Conservation (phyloP, 2,888 invertebrate species). For the Machimus atricapillus region DNA sequence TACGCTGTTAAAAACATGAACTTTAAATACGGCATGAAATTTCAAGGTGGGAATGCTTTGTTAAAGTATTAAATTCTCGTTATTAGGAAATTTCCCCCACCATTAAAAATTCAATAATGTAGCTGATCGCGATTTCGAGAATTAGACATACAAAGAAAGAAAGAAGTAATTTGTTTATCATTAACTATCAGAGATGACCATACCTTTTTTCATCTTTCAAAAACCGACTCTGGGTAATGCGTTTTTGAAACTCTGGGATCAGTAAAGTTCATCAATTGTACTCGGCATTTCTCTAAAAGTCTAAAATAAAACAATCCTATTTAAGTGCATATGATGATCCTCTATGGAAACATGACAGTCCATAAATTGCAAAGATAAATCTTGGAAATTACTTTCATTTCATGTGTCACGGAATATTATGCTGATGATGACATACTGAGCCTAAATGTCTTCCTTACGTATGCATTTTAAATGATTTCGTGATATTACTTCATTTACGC, state of each 20-base stretch:
- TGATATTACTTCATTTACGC: neutral
- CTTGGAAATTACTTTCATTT: neutral
- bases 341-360: neutral
- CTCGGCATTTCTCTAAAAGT: neutral
- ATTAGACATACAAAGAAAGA: neutral
- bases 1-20: neutral
- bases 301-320: neutral
- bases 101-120: too few relatives aligned
- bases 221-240: neutral
- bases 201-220: neutral
- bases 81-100: too few relatives aligned
- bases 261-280: neutral
- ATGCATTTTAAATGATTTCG: neutral
- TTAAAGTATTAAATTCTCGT: neutral
- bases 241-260: neutral
- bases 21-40: neutral
- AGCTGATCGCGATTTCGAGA: neutral
- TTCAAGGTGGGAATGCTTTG: neutral
- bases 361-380: neutral
- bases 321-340: neutral
- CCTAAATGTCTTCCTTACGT: neutral
- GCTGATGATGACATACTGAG: too few relatives aligned
- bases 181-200: neutral
- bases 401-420: neutral
- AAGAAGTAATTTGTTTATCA: neutral